These are phyloP conservation scores for Corythornis cristatus DNA, from an alignment of 2,113 vertebrate genomes.

Conservation along the genomic window DNA sequence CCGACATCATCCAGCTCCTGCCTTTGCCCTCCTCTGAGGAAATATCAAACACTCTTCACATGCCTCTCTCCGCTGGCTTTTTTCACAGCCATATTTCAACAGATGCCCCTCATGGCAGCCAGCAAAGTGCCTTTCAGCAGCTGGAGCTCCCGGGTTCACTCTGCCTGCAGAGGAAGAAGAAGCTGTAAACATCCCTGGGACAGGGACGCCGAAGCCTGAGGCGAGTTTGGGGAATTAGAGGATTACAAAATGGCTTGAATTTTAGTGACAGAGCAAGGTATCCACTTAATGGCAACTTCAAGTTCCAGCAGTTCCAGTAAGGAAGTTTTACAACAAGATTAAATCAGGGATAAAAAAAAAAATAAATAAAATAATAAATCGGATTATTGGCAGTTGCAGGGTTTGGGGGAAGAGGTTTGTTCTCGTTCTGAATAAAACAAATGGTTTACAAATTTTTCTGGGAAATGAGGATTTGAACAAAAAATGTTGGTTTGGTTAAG, in stretches of 20 bases:
- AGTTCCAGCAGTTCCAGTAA: slow-evolving; percentile 1
- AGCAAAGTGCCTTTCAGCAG: not conserved
- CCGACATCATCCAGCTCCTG: not conserved
- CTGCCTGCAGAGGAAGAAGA: not conserved
- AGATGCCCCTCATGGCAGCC: not conserved
- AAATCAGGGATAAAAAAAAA: not conserved
- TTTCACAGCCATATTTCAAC: not conserved
- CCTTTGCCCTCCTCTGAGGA: not conserved
- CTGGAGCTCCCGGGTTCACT: not conserved
- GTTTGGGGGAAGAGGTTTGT: not conserved
- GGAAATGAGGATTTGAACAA: not conserved
- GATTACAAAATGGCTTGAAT: not conserved
- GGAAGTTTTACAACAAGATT: not conserved
- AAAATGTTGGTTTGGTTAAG: not conserved
- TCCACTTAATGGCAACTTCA: not conserved
- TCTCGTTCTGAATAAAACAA: not conserved
- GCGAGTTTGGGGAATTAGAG: not conserved
- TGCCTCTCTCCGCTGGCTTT: not conserved
- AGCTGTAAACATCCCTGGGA: not conserved
- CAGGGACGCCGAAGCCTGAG: not conserved
- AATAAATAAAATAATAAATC: too few species aligned
- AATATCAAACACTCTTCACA: not conserved
- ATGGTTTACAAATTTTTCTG: not conserved
- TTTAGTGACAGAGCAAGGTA: not conserved
- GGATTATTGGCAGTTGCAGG: not conserved